phyloP scores from a whole-genome alignment of 1,140 invertebrate species.

The Drosophila grimshawi region DNA sequence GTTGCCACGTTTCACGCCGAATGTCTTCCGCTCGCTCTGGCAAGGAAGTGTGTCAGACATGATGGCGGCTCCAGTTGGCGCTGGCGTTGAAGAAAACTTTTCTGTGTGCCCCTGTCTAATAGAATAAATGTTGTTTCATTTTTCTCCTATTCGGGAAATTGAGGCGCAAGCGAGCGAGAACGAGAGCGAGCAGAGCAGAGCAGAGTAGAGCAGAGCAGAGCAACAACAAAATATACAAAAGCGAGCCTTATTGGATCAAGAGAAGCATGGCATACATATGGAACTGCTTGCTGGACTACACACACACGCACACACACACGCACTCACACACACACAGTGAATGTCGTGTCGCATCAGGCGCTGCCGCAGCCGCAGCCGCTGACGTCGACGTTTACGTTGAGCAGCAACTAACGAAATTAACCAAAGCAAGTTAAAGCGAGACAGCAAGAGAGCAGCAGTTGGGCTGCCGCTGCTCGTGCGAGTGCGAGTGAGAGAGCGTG shows the following conservation, averaged over 20 bases:
- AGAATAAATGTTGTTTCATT: conserved; percentile 58
- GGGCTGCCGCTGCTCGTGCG: neutral
- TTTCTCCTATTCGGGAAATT: conserved; percentile 26
- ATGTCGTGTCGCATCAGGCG: conserved; percentile 41
- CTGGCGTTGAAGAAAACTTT: conserved; percentile 31
- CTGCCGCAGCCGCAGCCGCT: conserved; percentile 8
- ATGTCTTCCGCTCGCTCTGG: neutral
- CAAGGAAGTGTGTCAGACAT: conserved; percentile 66
- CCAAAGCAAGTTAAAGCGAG: conserved; percentile 78
- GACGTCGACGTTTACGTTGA: conserved; percentile 19
- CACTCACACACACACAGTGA: neutral
- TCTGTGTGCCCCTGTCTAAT: conserved; percentile 32
- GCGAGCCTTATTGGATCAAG: conserved; percentile 60
- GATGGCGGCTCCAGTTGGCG: conserved; percentile 17
- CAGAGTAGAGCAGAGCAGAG: neutral
- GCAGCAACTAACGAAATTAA: conserved; percentile 75
- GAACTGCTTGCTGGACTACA: conserved; percentile 5
- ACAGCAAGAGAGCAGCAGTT: conserved; percentile 44
- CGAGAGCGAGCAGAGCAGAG: neutral
- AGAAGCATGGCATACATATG: conserved; percentile 55
- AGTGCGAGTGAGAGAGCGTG: conserved; percentile 39
- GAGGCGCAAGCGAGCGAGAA: conserved; percentile 19
- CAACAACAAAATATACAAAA: conserved; percentile 29
- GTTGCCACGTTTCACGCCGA: neutral
- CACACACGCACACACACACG: conserved; percentile 12